phyloP scores from a whole-genome alignment of 2,888 invertebrate genomes.

The Leucophenga montana region DNA sequence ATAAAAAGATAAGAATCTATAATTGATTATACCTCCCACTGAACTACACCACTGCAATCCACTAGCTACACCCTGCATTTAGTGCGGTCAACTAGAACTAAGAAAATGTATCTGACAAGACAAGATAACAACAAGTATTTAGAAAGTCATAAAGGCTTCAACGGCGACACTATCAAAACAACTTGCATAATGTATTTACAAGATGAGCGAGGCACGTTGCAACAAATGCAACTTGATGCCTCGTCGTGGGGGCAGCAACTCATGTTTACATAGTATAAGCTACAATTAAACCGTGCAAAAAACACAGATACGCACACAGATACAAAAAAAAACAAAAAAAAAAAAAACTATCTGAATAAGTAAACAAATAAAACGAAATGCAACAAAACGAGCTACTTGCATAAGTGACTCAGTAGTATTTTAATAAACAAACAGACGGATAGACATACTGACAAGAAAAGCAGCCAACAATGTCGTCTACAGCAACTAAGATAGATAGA shows the following conservation, averaged over 20 bases:
- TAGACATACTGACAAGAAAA: not conserved
- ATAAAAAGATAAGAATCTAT: too few relatives aligned
- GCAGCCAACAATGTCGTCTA: not conserved
- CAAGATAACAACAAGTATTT: too few relatives aligned
- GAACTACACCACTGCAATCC: too few relatives aligned
- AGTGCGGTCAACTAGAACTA: too few relatives aligned
- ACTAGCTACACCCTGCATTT: too few relatives aligned
- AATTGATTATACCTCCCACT: too few relatives aligned
- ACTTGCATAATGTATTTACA: too few relatives aligned
- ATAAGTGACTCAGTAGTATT: conserved; percentile 11
- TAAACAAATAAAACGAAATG: not conserved
- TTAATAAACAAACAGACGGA: not conserved
- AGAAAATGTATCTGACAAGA: too few relatives aligned
- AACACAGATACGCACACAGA: not conserved
- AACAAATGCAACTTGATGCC: not conserved
- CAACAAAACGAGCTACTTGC: not conserved
- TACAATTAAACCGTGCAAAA: not conserved
- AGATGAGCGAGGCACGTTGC: not conserved
- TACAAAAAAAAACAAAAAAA: not conserved
- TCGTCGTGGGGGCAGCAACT: not conserved
- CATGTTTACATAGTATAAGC: not conserved
- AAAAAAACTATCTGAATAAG: not conserved
- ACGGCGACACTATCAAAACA: too few relatives aligned
- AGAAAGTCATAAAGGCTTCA: too few relatives aligned
- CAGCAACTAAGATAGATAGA: not conserved